Evolutionary conservation across 2,888 invertebrate genomes (phyloP).

Genomic region (Stenodema calcarata): DNA sequence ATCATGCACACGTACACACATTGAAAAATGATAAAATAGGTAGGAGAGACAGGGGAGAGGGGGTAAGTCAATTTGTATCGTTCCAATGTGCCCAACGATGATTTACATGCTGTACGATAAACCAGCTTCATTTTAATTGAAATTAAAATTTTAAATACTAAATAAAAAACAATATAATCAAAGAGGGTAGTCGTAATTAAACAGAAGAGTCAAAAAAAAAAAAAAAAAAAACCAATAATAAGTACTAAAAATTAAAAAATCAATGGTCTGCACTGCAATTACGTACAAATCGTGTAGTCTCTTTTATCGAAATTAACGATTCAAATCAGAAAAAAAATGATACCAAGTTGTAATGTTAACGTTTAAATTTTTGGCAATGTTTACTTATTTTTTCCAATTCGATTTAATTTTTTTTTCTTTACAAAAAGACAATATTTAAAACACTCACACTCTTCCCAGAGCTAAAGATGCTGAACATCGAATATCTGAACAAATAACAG

Average conservation of each 20-base stretch:
- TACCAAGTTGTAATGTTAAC: not conserved
- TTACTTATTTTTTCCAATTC: constrained; percentile 6
- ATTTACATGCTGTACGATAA: constrained; percentile 41
- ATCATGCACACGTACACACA: not conserved
- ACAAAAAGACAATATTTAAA: constrained; percentile 24
- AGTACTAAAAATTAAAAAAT: constrained; percentile 46
- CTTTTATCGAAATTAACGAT: not conserved
- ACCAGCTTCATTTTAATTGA: constrained; percentile 50
- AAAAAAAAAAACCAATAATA: no score
- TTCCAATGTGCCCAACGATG: constrained; percentile 48
- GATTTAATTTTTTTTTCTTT: not conserved
- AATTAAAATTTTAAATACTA: constrained; percentile 51
- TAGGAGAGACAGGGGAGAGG: constrained; percentile 19
- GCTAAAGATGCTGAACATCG: constrained; percentile 48
- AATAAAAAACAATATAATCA: constrained; percentile 50
- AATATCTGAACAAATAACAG: constrained; percentile 49
- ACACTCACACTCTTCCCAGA: constrained; percentile 48
- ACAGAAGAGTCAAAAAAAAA: constrained; percentile 49
- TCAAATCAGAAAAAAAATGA: not conserved
- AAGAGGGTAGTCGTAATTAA: constrained; percentile 42
- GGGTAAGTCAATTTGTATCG: constrained; percentile 25
- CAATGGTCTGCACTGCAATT: constrained; percentile 24
- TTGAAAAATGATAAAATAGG: not conserved
- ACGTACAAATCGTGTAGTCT: constrained; percentile 10
- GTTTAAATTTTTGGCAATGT: not conserved